A percentile compares a stretch with the other conserved stretches of the same genome.
phyloP scores from a whole-genome alignment of 2,888 invertebrate genomes.

The Ctena decussata region DNA sequence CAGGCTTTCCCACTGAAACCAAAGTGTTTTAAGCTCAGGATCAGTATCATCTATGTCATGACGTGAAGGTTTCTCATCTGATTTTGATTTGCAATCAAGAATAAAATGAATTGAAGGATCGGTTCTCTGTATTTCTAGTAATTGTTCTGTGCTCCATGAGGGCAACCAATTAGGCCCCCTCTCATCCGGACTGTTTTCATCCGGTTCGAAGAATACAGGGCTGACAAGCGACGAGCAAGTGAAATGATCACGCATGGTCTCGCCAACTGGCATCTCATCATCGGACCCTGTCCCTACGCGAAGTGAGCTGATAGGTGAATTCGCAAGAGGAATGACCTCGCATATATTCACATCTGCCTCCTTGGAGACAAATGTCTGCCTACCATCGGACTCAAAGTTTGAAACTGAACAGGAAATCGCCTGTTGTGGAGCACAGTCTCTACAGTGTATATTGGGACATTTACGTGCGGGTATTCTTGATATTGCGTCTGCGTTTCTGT shows the following conservation, averaged over 20 bases:
- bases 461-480: not conserved
- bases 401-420: not conserved
- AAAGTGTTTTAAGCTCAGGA: constrained; percentile 3
- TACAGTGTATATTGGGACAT: not conserved
- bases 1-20: constrained; percentile 30
- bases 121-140: constrained; percentile 4
- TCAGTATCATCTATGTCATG: not conserved
- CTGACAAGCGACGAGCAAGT: not conserved
- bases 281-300: not conserved
- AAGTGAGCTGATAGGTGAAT: not conserved
- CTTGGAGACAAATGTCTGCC: not conserved
- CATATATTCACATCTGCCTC: not conserved
- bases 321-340: not conserved
- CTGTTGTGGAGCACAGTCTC: not conserved
- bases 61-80: constrained; percentile 6
- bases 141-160: constrained; percentile 21
- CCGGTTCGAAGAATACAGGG: not conserved
- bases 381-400: not conserved
- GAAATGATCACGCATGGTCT: not conserved
- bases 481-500: constrained; percentile 29
- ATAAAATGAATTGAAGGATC: not conserved
- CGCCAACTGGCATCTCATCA: not conserved
- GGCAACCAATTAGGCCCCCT: constrained; percentile 27
- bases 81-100: not conserved
- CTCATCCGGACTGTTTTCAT: not conserved